phyloP scores from a whole-genome alignment of 2,113 vertebrate genomes.

The Spea bombifrons region DNA sequence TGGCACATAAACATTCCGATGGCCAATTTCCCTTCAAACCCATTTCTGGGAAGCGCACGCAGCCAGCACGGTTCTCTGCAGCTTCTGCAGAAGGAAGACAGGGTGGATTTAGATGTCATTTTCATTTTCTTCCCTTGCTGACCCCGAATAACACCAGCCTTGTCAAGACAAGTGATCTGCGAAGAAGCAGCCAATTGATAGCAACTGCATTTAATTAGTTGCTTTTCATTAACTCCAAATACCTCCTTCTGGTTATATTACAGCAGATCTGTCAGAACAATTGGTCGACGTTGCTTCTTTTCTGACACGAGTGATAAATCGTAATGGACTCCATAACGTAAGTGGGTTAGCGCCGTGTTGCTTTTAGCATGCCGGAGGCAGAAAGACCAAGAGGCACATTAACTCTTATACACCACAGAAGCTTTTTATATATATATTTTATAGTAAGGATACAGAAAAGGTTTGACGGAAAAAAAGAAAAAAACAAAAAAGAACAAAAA shows the following conservation, averaged over 20 bases:
- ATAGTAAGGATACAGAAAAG: no score
- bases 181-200: slow-evolving; percentile 17
- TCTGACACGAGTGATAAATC: slow-evolving; percentile 39
- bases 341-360: slow-evolving; percentile 22
- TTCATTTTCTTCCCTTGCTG: slow-evolving; percentile 21
- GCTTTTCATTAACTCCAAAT: slow-evolving; percentile 36
- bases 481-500: no score
- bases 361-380: slow-evolving; percentile 16
- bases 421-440: no score
- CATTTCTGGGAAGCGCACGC: background rate
- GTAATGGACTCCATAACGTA: slow-evolving; percentile 28
- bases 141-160: slow-evolving; percentile 33
- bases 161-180: slow-evolving; percentile 34
- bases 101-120: slow-evolving; percentile 21
- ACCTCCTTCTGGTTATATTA: slow-evolving; percentile 33
- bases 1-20: background rate
- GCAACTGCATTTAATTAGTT: slow-evolving; percentile 31
- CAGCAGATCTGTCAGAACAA: slow-evolving; percentile 25
- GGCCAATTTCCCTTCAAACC: slow-evolving; percentile 7
- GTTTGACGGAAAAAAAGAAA: no score
- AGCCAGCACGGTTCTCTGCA: background rate
- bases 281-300: slow-evolving; percentile 18
- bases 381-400: background rate
- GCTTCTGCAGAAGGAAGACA: background rate
- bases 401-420: background rate